Conservation (phyloP, 2,888 invertebrate species). For the Caenorhabditis sulstoni region DNA sequence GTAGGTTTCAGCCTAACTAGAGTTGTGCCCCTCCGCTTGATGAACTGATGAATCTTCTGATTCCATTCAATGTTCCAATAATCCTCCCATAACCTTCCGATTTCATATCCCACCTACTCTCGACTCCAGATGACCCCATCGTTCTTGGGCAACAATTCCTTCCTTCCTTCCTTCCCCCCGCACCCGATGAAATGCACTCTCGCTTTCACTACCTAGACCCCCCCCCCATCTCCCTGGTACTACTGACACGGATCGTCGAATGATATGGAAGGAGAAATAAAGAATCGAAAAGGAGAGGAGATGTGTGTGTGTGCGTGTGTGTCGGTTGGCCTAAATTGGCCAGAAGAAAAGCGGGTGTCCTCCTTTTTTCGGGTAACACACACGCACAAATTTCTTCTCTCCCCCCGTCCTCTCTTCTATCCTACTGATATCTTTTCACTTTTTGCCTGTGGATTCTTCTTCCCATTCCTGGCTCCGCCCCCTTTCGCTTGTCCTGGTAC, state of each 20-base stretch:
- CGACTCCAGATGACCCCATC: not conserved
- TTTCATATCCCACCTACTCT: no score
- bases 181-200: slow-evolving; percentile 9
- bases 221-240: not conserved
- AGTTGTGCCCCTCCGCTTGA: no score
- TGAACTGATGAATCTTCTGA: no score
- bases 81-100: no score
- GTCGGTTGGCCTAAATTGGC: slow-evolving; percentile 52
- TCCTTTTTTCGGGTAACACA: slow-evolving; percentile 39
- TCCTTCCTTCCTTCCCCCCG: not conserved
- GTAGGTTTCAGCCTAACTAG: no score
- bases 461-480: slow-evolving; percentile 17
- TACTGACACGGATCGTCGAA: slow-evolving; percentile 47
- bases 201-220: slow-evolving; percentile 19
- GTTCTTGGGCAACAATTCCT: not conserved
- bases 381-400: not conserved
- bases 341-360: slow-evolving; percentile 13
- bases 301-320: no score
- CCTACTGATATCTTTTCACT: slow-evolving; percentile 40
- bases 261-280: not conserved
- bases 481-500: slow-evolving; percentile 19
- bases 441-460: no score
- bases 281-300: no score
- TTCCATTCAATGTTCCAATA: no score
- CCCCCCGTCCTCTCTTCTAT: not conserved